A percentile compares a stretch with the other conserved stretches of the same genome.
phyloP scores from a whole-genome alignment of 2,888 invertebrate genomes.

The Desoria tigrina region DNA sequence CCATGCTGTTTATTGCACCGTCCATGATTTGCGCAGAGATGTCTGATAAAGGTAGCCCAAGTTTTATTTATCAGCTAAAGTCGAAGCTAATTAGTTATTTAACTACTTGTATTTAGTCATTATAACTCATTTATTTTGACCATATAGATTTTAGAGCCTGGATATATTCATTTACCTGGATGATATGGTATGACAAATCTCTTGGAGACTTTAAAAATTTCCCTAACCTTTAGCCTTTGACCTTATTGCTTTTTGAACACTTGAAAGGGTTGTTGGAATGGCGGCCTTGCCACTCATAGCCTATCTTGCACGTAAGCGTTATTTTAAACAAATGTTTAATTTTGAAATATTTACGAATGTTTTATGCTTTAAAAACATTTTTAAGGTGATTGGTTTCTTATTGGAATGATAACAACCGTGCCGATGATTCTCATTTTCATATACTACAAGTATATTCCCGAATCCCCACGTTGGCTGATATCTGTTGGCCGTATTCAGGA shows the following conservation, averaged over 20 bases:
- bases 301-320: constrained; percentile 48
- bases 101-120: too few relatives aligned
- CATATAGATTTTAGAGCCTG: constrained; percentile 38
- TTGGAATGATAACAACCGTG: constrained; percentile 53
- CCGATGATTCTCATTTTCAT: constrained; percentile 46
- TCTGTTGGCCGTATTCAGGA: constrained; percentile 39
- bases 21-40: constrained; percentile 46
- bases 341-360: too few relatives aligned
- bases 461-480: constrained; percentile 54
- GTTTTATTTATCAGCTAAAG: too few relatives aligned
- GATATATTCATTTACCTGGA: constrained; percentile 28
- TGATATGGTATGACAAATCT: too few relatives aligned
- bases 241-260: too few relatives aligned
- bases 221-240: too few relatives aligned
- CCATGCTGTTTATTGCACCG: constrained; percentile 45
- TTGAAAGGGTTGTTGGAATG: constrained; percentile 54
- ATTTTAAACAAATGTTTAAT: too few relatives aligned
- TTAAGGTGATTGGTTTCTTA: constrained; percentile 54
- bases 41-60: constrained; percentile 40
- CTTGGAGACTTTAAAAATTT: too few relatives aligned
- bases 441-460: constrained; percentile 50
- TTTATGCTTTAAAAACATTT: too few relatives aligned
- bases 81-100: too few relatives aligned
- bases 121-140: too few relatives aligned
- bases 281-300: constrained; percentile 54